A percentile compares a stretch with the other conserved stretches of the same genome.
Conservation (phyloP, 1,140 invertebrate genomes). For the Drosophila busckii region DNA sequence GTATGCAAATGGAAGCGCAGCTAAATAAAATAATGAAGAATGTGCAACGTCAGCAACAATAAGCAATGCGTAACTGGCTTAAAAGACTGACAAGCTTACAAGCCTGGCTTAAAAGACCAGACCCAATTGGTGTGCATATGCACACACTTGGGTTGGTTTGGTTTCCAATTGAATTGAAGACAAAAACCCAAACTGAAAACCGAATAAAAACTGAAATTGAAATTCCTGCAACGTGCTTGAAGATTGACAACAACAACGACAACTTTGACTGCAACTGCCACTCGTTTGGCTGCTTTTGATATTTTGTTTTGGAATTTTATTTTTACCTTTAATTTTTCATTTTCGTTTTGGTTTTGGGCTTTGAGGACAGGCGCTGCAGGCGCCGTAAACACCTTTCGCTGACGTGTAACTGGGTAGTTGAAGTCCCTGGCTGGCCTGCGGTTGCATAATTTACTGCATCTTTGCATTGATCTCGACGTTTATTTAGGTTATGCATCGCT, state of each 20-base stretch:
- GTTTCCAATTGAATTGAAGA: slow-evolving; percentile 35
- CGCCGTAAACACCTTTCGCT: slow-evolving; percentile 64
- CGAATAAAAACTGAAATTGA: slow-evolving; percentile 56
- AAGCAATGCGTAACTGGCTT: slow-evolving; percentile 23
- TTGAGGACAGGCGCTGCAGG: slow-evolving; percentile 31
- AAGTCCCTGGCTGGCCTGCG: slow-evolving; percentile 62
- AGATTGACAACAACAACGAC: slow-evolving; percentile 30
- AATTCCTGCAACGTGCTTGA: slow-evolving; percentile 60
- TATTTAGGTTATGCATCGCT: slow-evolving; percentile 63
- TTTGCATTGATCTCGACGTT: slow-evolving; percentile 65
- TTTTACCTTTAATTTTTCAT: slow-evolving; percentile 9
- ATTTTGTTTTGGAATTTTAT: slow-evolving; percentile 17
- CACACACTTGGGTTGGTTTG: slow-evolving; percentile 48
- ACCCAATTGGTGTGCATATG: slow-evolving; percentile 6
- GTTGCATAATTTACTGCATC: slow-evolving; percentile 71
- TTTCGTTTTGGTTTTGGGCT: slow-evolving; percentile 31
- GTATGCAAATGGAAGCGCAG: slow-evolving; percentile 25
- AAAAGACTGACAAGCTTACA: slow-evolving; percentile 7
- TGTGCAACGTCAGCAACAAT: slow-evolving; percentile 56
- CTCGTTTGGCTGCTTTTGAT: slow-evolving; percentile 25
- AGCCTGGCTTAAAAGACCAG: neutral
- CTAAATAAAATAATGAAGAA: slow-evolving; percentile 56
- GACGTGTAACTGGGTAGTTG: slow-evolving; percentile 6
- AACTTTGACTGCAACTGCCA: slow-evolving; percentile 4
- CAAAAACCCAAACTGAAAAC: slow-evolving; percentile 11